Conservation (phyloP, 2,797 vertebrate genomes). For the Odontamblyopus lacepedii region DNA sequence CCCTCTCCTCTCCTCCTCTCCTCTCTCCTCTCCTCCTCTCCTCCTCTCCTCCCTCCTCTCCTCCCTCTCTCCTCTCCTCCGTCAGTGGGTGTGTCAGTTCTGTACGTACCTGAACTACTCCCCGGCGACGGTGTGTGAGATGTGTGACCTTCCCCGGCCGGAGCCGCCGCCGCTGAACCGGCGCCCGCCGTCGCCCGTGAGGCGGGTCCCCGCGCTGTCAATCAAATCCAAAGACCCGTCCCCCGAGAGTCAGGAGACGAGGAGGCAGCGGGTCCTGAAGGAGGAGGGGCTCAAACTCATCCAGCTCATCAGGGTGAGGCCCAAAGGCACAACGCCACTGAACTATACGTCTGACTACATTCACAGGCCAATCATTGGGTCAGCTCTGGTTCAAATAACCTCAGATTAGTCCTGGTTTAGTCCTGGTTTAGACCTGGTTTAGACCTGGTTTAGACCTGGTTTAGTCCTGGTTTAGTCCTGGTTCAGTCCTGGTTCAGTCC, state of each 20-base stretch:
- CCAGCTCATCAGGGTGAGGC: slow-evolving; percentile 77
- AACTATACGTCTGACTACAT: no score
- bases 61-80: neutral
- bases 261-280: slow-evolving; percentile 81
- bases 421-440: no score
- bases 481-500: no score
- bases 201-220: slow-evolving; percentile 58
- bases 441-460: no score
- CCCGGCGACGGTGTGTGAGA: slow-evolving; percentile 78
- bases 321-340: no score
- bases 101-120: slow-evolving; percentile 87
- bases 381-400: no score
- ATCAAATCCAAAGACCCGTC: slow-evolving; percentile 54
- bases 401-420: no score
- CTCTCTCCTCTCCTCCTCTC: no score
- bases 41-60: no score
- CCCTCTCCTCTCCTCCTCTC: no score
- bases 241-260: slow-evolving; percentile 73
- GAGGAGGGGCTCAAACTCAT: slow-evolving; percentile 87
- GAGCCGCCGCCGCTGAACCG: slow-evolving; percentile 68
- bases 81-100: slow-evolving; percentile 85
- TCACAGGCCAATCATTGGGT: no score
- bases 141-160: slow-evolving; percentile 81
- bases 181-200: slow-evolving; percentile 70
- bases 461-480: no score